A percentile compares a stretch with the other conserved stretches of the same genome.
phyloP scores from a whole-genome alignment of 2,888 invertebrate species.

The Lucinisca nassula region DNA sequence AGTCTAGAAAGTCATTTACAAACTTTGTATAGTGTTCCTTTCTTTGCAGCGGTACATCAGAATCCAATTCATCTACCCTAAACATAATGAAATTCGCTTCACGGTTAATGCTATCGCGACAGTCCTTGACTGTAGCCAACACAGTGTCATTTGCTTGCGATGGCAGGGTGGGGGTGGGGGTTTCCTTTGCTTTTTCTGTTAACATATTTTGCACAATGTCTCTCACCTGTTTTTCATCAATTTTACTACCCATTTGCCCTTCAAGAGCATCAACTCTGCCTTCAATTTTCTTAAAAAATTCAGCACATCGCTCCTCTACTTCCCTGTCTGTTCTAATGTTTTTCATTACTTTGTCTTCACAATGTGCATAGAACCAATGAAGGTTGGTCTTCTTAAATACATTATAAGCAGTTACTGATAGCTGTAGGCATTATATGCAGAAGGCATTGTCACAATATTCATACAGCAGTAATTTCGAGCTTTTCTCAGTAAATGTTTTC shows the following conservation, averaged over 20 bases:
- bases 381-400: background rate
- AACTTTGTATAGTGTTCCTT: background rate
- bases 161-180: background rate
- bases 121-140: background rate
- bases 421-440: background rate
- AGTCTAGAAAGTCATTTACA: background rate
- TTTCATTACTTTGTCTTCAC: background rate
- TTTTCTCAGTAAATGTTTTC: background rate
- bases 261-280: background rate
- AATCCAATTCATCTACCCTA: background rate
- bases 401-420: background rate
- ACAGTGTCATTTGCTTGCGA: background rate
- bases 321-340: background rate
- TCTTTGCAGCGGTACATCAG: background rate
- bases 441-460: background rate
- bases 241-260: background rate
- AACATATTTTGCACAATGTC: background rate
- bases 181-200: background rate
- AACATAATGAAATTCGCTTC: background rate
- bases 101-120: conserved; percentile 5
- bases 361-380: background rate
- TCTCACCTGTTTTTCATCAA: background rate
- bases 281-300: background rate
- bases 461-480: background rate
- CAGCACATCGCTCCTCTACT: background rate